These are phyloP conservation scores for Anthonomus grandis DNA, from an alignment of 1,140 invertebrate genomes.

Conservation along the genomic window DNA sequence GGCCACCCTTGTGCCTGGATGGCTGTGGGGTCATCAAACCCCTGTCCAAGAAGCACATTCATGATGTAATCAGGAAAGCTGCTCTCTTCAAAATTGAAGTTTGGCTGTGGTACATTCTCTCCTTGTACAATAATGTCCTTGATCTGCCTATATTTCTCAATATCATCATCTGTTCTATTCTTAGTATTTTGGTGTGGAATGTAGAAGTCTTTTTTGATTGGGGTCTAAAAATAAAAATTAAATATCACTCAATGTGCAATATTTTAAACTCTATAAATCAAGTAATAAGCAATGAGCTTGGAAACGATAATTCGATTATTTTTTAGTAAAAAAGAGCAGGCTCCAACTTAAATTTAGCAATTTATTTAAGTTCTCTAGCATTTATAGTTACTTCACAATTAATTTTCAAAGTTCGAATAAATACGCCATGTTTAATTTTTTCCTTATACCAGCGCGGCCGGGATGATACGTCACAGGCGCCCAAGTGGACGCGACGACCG, in stretches of 20 bases:
- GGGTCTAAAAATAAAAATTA: background rate
- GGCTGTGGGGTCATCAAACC: slow-evolving; percentile 73
- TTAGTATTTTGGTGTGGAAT: slow-evolving; percentile 75
- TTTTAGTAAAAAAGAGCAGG: too few relatives aligned
- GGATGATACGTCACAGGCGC: too few relatives aligned
- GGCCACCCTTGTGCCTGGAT: slow-evolving; percentile 80
- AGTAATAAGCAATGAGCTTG: too few relatives aligned
- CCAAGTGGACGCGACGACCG: too few relatives aligned
- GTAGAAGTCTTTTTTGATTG: slow-evolving; percentile 89
- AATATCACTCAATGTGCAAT: too few relatives aligned
- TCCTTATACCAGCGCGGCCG: too few relatives aligned
- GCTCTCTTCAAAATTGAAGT: slow-evolving; percentile 84
- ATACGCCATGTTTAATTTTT: too few relatives aligned
- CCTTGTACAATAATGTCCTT: slow-evolving; percentile 88
- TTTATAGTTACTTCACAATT: too few relatives aligned
- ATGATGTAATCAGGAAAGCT: slow-evolving; percentile 83
- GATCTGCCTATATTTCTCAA: slow-evolving; percentile 66
- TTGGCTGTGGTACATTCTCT: slow-evolving; percentile 77
- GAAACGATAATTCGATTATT: too few relatives aligned
- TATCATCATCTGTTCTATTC: slow-evolving; percentile 67
- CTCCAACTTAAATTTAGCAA: too few relatives aligned
- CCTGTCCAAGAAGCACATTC: slow-evolving; percentile 75
- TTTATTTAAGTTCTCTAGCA: too few relatives aligned
- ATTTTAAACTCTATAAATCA: background rate
- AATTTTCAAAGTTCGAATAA: too few relatives aligned